phyloP scores from a whole-genome alignment of 2,113 vertebrate species.

The Osmerus mordax region DNA sequence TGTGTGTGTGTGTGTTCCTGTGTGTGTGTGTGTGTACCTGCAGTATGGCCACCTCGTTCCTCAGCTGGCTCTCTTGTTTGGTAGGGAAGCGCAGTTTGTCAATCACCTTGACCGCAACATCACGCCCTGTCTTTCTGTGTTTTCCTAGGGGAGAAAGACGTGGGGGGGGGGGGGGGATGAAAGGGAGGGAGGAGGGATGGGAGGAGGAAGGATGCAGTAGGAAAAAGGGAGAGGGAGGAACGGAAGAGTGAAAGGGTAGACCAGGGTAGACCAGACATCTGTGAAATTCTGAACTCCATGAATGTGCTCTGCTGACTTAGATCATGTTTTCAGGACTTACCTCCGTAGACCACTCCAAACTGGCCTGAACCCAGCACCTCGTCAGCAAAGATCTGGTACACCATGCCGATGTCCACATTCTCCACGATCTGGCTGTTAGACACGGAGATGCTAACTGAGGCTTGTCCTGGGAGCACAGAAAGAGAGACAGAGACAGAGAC shows the following conservation, averaged over 20 bases:
- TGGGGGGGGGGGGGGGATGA: constrained; percentile 36
- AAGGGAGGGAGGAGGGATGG: neutral
- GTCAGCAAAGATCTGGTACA: constrained; percentile 91
- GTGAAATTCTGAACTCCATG: no score
- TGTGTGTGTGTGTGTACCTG: constrained; percentile 61
- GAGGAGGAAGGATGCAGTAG: neutral
- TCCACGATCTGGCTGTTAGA: constrained; percentile 90
- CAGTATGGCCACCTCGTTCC: constrained; percentile 80
- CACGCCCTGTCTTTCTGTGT: constrained; percentile 68
- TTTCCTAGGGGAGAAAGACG: constrained; percentile 57
- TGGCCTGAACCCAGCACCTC: constrained; percentile 88
- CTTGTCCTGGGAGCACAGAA: constrained; percentile 73
- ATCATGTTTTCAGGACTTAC: constrained; percentile 51
- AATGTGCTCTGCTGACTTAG: no score
- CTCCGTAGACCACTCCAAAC: constrained; percentile 90
- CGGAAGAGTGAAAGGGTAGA: neutral
- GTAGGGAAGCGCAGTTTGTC: constrained; percentile 81
- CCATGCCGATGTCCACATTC: constrained; percentile 86
- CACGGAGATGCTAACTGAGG: constrained; percentile 85
- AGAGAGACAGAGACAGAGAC: neutral
- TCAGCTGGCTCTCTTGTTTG: constrained; percentile 79
- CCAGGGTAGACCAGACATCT: neutral
- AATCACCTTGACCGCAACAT: constrained; percentile 76
- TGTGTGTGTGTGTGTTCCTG: neutral
- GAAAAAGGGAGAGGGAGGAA: neutral